These are phyloP conservation scores for Apocheima hispidaria DNA, from an alignment of 2,888 invertebrate species.

Conservation along the genomic window DNA sequence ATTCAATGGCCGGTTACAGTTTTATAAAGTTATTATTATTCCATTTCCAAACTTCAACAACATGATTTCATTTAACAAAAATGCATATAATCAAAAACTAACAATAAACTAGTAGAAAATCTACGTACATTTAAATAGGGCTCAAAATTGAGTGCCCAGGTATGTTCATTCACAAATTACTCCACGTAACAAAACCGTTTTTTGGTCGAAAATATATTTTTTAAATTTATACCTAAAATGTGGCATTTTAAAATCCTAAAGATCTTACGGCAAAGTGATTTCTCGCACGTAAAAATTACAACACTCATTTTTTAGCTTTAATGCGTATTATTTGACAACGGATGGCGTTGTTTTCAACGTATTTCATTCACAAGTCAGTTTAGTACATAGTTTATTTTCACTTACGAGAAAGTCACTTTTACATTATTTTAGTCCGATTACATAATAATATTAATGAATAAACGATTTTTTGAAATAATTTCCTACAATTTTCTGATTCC, in stretches of 20 bases:
- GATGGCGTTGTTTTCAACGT: constrained; percentile 2
- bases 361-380: background rate
- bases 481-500: too few relatives aligned
- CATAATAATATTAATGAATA: background rate
- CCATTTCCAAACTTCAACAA: constrained; percentile 51
- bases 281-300: background rate
- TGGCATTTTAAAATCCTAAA: background rate
- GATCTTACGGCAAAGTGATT: background rate
- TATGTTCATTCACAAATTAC: constrained; percentile 21
- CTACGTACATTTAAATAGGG: constrained; percentile 23
- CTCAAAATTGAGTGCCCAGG: constrained; percentile 3
- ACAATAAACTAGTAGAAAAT: constrained; percentile 59
- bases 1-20: constrained; percentile 16
- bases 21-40: constrained; percentile 22
- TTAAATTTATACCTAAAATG: background rate
- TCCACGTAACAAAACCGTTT: constrained; percentile 8
- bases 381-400: background rate
- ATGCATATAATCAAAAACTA: constrained; percentile 63
- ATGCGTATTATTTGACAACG: background rate
- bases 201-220: background rate
- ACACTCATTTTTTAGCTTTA: background rate
- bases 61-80: constrained; percentile 70
- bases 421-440: background rate
- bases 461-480: too few relatives aligned
- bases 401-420: background rate